Evolutionary conservation across 2,797 vertebrate species (phyloP), one percentile per base, ranked within the genome.

Genomic region (Hippopotamyrus pictus): DNA sequence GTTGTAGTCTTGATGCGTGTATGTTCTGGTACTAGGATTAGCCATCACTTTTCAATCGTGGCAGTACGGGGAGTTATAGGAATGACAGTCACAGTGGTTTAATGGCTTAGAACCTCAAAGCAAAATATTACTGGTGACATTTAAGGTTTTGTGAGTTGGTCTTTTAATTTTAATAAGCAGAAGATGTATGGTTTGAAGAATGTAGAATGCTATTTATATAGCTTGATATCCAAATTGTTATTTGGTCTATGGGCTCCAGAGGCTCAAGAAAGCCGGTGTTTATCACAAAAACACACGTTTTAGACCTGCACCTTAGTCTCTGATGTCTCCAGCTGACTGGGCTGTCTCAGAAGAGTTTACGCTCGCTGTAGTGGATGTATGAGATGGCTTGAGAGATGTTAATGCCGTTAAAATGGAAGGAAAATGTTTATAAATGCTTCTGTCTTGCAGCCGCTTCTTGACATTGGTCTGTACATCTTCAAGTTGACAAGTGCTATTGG

Each of bases 401-500:
- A 17, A 79, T 44, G 22, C 2, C 11, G 53, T n/a, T 54, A 48
- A 86, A 86, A 86, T 51, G 9, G 17, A 53, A 48, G 5, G 5
- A 9, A 5, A 86, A 54, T 17, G 22, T 25, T 53, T 14, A 33
- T 29, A 14, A 29, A 54, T 86, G 46, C 22, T 86, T 53, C 73
- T 86, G 50, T 79, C 57, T 96, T 95, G 2, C 93, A 99, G 99
- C 99, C 99, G 76, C 96, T 99, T 91, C 94, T 99, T 94, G 99
- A 99, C 90, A 99, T 99, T 65, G 96, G 96, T 90, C 94, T 99
- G 41, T 99, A 99, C 95, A 98, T 99, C 95, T 99, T 97, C 95
- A 99, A 98, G 94, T 95, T 99, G 94, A 97, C 99, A 54, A 97
- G 95, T 95, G 97, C 99, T 92, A 99, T 99, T 88, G 98, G 99